Base-by-base conservation (phyloP, 2,888 invertebrate genomes). In the Drosophila multiciliata region DNA sequence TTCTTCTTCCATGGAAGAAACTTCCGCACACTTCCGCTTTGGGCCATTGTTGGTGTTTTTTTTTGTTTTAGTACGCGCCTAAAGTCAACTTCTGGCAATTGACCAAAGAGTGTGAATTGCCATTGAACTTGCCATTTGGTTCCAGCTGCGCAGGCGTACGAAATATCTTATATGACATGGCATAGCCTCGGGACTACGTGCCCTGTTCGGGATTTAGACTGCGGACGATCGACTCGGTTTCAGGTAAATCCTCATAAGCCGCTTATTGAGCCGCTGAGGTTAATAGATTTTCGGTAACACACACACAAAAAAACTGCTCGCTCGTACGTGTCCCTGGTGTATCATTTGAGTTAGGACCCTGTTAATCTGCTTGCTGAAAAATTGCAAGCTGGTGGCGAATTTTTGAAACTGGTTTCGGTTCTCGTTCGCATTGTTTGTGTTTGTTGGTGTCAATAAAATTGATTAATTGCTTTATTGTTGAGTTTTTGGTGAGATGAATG, bases 401-500 rank as follows among this genome's bases (percentile, higher is more conserved):
- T 73, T 73, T 64, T 29, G 6, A 17, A 38, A 6, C 55, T n/a
- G 72, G 70, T 66, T 70, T 74, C 35, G 36, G 32, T 11, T 45
- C 50, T 52, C 35, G 20, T 67, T 42, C 20, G 49, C 55, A n/a
- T 71, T 71, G 73, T 87, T 79, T 84, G 71, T 71, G 55, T 77
- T 45, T 78, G 45, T 57, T 67, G 58, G 45, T 79, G 82, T 85
- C 82, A 83, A 83, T 85, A 82, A 87, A 87, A 73, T 87, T 87
- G 87, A 87, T 87, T 89, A 89, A 89, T 89, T 85, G 87, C 82
- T 80, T 76, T 75, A 85, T 89, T 89, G 87, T 87, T 75, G 67
- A 78, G 60, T 57, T 23, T 65, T 29, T 17, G 23, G 23, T 17
- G 23, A 38, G 36, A 17, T 63, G 71, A 70, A 71, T 72, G 70